Conservation (phyloP, 2,113 vertebrate genomes). For the Capreolus pygargus region DNA sequence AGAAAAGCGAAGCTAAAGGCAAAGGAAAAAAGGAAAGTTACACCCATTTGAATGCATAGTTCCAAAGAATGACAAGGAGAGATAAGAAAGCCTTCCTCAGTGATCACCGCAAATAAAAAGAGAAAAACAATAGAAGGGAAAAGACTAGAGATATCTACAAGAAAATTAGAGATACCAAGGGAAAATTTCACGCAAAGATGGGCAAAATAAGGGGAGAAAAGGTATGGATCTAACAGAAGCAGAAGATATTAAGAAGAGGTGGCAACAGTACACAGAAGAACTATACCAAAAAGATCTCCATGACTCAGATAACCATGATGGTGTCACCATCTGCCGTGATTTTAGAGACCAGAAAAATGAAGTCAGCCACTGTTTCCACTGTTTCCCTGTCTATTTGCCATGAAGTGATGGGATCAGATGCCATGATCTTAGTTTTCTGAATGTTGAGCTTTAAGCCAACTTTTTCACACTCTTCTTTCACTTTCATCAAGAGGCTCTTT, state of each 20-base stretch:
- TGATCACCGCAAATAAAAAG: background rate
- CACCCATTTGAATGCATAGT: background rate
- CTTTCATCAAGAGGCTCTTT: background rate
- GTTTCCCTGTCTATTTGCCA: background rate
- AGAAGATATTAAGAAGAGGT: background rate
- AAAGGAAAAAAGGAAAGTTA: background rate
- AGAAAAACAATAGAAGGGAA: background rate
- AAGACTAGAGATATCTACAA: background rate
- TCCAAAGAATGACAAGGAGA: background rate
- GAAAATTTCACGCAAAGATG: background rate
- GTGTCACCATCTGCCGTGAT: background rate
- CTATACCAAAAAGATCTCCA: background rate
- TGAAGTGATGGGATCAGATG: rapidly evolving
- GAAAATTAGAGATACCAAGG: background rate
- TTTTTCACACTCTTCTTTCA: background rate
- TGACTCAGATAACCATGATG: background rate
- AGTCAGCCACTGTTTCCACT: background rate
- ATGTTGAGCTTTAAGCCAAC: background rate
- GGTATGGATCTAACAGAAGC: background rate
- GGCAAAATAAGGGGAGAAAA: background rate
- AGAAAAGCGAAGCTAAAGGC: background rate
- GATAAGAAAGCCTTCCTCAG: background rate
- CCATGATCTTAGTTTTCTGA: background rate
- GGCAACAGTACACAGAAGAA: background rate
- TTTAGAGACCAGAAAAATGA: background rate